These are phyloP conservation scores for Hippoglossus hippoglossus DNA, from an alignment of 2,797 vertebrate species.

Conservation along the genomic window DNA sequence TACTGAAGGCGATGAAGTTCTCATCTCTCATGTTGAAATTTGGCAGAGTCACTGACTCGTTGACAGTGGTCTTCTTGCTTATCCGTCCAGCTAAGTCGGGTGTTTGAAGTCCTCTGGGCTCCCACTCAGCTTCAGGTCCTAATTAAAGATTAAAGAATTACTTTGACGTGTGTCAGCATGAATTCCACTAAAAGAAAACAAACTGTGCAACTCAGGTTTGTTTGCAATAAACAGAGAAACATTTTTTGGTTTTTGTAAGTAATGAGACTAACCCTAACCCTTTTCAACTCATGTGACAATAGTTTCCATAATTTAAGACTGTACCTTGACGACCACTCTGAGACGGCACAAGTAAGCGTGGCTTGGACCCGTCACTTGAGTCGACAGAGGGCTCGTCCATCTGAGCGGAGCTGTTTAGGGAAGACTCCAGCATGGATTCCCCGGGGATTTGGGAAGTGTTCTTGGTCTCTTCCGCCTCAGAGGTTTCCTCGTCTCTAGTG, in stretches of 20 bases:
- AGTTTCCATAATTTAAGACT: slow-evolving; percentile 6
- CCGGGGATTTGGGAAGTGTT: slow-evolving; percentile 56
- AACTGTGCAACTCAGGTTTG: no score
- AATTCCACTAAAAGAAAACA: background rate
- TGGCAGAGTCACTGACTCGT: slow-evolving; percentile 58
- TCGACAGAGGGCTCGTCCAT: slow-evolving; percentile 60
- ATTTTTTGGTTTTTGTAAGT: no score
- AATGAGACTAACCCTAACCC: no score
- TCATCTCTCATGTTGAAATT: slow-evolving; percentile 72
- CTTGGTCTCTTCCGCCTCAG: slow-evolving; percentile 61
- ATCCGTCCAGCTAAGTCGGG: slow-evolving; percentile 74
- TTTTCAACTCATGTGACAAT: background rate
- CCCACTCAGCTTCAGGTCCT: slow-evolving; percentile 76
- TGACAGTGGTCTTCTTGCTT: slow-evolving; percentile 43
- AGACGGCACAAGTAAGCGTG: slow-evolving; percentile 44
- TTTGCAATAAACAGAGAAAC: no score
- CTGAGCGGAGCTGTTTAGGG: slow-evolving; percentile 66
- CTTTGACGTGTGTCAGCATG: background rate
- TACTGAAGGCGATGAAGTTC: slow-evolving; percentile 72
- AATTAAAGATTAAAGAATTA: slow-evolving; percentile 30
- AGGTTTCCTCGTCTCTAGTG: slow-evolving; percentile 56
- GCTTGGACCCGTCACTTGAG: slow-evolving; percentile 54
- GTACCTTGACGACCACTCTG: slow-evolving; percentile 69
- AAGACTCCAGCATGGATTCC: slow-evolving; percentile 69
- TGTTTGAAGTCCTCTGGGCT: slow-evolving; percentile 80